Base-by-base conservation (phyloP, 2,113 vertebrate genomes). In the Mustela nigripes region DNA sequence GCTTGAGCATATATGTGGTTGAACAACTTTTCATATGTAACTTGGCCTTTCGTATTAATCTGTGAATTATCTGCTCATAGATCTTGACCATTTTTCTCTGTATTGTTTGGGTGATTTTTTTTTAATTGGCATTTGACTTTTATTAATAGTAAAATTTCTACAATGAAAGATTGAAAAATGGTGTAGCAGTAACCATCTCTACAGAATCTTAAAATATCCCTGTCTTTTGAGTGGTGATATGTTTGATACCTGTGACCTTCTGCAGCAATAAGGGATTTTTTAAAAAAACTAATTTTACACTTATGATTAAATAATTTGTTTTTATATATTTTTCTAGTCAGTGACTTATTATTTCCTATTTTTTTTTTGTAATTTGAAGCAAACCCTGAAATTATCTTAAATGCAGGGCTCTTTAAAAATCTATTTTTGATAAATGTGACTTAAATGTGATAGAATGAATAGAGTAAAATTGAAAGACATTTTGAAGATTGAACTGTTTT, bases 401-500 rank as follows among this genome's bases (percentile, higher is more conserved):
- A 42, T 85, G 7, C 88, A 80, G 14, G 21, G 8, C 74, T 83
- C 60, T 31, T 93, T 86, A 91, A 96, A 95, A 97, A 67, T 80
- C 19, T 79, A 28, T 87, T 95, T 96, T 95, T 92, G 45, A 93
- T 92, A 88, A 71, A 85, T 63, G 67, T 81, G 36, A 69, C 22
- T 93, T 95, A 69, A 82, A 86, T 90, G 10, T 89, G 33, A 89
- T 88, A 83, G 42, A 87, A 71, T 62, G 53, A 91, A 69, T 90
- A 60, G 7, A 69, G n/a, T 96, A 79, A 92, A 97, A 97, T 92
- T 84, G 71, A 97, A 94, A 96, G 91, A 78, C n/a, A 67, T 81
- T 85, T 83, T 80, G 19, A 50, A 4, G 45, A 97, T 31, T 84
- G 84, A 53, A 96, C 50, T 56, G 39, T 56, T 92, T 96, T 91